Base-by-base conservation (phyloP, 1,140 invertebrate genomes). In the Ceratina calcarata region DNA sequence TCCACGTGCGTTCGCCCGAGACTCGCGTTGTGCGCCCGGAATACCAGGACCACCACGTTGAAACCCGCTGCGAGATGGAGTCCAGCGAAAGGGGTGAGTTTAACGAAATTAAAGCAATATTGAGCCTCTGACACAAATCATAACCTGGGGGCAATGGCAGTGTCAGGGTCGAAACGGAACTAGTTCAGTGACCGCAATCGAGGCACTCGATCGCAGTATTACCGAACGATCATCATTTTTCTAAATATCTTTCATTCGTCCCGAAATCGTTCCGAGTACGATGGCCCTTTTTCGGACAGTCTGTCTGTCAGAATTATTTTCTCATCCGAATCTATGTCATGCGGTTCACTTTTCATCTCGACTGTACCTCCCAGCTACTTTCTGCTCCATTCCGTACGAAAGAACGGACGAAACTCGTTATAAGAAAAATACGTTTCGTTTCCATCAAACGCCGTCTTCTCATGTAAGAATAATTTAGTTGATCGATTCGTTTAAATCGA, bases 141-240 rank as follows among this genome's bases (percentile, higher is more conserved):
- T 77, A 78, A 83, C 75, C 90, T 77, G 89, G 86, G 91, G 90
- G 88, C 90, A 91, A 91, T 92, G 91, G 91, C 91, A 92, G 91
- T 92, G 91, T 92, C 91, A 92, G 91, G 91, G 91, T 92, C 91
- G 91, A 87, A 91, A 91, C 87, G 86, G 86, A 91, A 90, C 89
- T 92, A 88, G 91, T 92, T 92, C 91, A 91, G 82, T 91, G 91
- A 91, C 91, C 91, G 91, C 90, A 87, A 90, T 92, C 77, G 66
- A 64, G 75, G 51, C 45, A 62, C 77, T 78, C n/a, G 51, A 79
- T 49, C 37, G 51, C 22, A 75, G 65, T 64, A 74, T 64, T 69
- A 24, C 7, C 18, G 13, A n/a, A 55, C 45, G 62, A 67, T 69
- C 27, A 53, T 51, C 71, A 6, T 45, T 7, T 15, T 51, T 20